phyloP scores from a whole-genome alignment of 2,888 invertebrate species.

The Mythimna impura region DNA sequence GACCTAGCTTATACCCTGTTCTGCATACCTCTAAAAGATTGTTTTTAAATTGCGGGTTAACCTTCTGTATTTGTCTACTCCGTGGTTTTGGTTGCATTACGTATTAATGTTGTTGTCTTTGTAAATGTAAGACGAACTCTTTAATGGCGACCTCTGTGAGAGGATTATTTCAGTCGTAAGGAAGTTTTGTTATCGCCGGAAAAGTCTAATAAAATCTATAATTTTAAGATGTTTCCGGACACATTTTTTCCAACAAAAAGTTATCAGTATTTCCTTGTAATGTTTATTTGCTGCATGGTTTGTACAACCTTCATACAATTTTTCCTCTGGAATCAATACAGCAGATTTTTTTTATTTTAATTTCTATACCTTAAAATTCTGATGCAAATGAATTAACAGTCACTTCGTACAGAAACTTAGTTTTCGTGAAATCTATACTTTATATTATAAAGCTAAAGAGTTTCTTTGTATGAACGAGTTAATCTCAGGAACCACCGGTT shows the following conservation, averaged over 20 bases:
- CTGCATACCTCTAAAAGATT: background rate
- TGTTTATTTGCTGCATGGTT: background rate
- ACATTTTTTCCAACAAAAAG: background rate
- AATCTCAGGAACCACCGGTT: too few relatives aligned
- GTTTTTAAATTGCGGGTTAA: background rate
- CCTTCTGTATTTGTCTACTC: constrained; percentile 16
- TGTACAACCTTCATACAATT: too few relatives aligned
- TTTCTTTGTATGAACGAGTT: too few relatives aligned
- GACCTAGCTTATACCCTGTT: too few relatives aligned
- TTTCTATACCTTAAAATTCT: too few relatives aligned
- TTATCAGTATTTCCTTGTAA: background rate
- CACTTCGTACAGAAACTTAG: too few relatives aligned
- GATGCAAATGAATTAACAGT: too few relatives aligned
- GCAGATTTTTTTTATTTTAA: too few relatives aligned
- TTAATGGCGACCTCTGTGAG: constrained; percentile 54
- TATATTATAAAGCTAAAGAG: too few relatives aligned
- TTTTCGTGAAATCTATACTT: too few relatives aligned
- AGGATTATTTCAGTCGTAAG: constrained; percentile 54
- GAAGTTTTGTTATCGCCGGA: constrained; percentile 56
- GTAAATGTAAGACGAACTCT: constrained; percentile 40
- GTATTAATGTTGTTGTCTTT: constrained; percentile 41
- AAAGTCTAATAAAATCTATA: constrained; percentile 46
- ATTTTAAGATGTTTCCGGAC: constrained; percentile 41
- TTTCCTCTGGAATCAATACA: too few relatives aligned
- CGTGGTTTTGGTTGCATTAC: background rate